Conservation (phyloP, 2,888 invertebrate genomes). For the Deilephila elpenor region DNA sequence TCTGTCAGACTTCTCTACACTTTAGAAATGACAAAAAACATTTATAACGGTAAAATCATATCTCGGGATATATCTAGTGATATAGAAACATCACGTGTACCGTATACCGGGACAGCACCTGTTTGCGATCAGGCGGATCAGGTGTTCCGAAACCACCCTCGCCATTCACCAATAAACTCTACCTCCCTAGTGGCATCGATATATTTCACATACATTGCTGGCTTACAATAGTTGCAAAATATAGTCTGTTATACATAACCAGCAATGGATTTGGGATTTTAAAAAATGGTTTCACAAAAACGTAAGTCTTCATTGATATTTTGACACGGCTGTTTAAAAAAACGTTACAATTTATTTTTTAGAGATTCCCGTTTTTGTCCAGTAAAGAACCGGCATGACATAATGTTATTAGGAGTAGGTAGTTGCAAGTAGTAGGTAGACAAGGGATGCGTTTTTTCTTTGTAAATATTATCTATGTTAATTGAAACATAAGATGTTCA, state of each 20-base stretch:
- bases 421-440: slow-evolving; percentile 9
- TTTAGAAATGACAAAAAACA: neutral
- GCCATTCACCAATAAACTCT: slow-evolving; percentile 34
- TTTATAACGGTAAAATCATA: slow-evolving; percentile 33
- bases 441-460: slow-evolving; percentile 3
- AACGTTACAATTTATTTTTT: slow-evolving; percentile 21
- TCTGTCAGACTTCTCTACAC: too few species aligned
- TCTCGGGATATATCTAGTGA: slow-evolving; percentile 48
- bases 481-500: slow-evolving; percentile 4
- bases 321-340: slow-evolving; percentile 47
- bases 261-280: neutral
- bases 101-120: slow-evolving; percentile 54
- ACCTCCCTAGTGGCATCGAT: neutral
- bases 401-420: slow-evolving; percentile 16
- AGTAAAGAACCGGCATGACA: slow-evolving; percentile 11
- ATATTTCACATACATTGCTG: neutral
- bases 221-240: slow-evolving; percentile 40
- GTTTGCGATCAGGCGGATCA: slow-evolving; percentile 57
- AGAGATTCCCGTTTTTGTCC: slow-evolving; percentile 14
- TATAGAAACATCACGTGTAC: slow-evolving; percentile 44
- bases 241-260: neutral
- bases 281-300: too few species aligned
- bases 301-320: slow-evolving; percentile 56
- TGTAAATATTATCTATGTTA: slow-evolving; percentile 6
- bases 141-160: slow-evolving; percentile 57